phyloP scores from a whole-genome alignment of 2,113 vertebrate genomes.

The Gobio gobio region DNA sequence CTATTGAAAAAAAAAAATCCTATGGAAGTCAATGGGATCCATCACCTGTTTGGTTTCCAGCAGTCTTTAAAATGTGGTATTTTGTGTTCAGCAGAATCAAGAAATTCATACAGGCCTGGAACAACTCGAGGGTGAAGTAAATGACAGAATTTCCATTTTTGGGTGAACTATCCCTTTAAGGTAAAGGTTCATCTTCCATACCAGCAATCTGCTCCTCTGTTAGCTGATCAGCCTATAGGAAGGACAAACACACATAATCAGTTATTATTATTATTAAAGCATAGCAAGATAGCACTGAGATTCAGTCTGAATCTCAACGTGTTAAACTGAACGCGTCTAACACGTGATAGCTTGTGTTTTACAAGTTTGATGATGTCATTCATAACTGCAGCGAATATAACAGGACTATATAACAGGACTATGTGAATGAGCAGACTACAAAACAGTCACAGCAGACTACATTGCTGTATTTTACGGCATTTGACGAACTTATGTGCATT shows the following conservation, averaged over 20 bases:
- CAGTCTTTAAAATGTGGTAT: too few relatives aligned
- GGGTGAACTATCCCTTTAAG: neutral
- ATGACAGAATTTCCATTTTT: neutral
- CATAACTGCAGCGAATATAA: neutral
- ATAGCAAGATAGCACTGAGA: neutral
- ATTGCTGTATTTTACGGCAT: neutral
- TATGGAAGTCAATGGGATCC: too few relatives aligned
- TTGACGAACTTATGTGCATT: neutral
- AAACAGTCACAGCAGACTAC: neutral
- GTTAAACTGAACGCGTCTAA: neutral
- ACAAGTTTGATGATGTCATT: constrained; percentile 28
- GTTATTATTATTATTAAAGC: neutral
- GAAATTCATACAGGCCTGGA: too few relatives aligned
- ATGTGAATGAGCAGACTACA: neutral
- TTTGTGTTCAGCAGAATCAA: too few relatives aligned
- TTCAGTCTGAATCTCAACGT: neutral
- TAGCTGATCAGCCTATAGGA: constrained; percentile 61
- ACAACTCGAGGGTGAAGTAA: neutral
- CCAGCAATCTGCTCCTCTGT: constrained; percentile 65
- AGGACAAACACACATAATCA: neutral
- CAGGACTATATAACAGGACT: neutral
- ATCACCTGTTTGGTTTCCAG: too few relatives aligned
- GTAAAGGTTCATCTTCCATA: neutral
- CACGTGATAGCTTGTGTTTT: neutral
- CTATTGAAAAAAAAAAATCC: too few relatives aligned